A percentile compares a stretch with the other conserved stretches of the same genome.
These are phyloP conservation scores for Periparus ater DNA, from an alignment of 2,797 vertebrate species.

Conservation along the genomic window DNA sequence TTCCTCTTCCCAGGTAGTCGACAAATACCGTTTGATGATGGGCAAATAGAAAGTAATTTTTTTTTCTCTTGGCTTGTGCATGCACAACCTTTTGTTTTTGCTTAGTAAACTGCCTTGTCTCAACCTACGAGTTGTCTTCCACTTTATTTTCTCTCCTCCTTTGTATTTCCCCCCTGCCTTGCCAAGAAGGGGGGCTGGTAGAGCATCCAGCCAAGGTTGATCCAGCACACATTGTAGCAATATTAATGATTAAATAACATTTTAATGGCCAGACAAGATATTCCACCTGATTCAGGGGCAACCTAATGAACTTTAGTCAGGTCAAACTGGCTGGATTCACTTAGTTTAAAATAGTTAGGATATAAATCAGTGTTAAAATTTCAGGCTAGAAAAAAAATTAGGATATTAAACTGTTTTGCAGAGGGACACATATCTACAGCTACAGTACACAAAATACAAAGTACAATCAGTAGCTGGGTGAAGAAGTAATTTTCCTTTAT, in stretches of 20 bases:
- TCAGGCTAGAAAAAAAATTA: not conserved
- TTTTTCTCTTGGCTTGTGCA: not conserved
- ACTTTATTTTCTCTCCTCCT: not conserved
- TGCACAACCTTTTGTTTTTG: not conserved
- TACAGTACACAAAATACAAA: not conserved
- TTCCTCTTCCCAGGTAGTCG: not conserved
- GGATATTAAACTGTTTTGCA: not conserved
- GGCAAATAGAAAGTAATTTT: not conserved
- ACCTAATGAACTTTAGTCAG: not conserved
- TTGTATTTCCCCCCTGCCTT: not conserved
- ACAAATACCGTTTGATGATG: not conserved
- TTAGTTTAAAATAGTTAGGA: not conserved
- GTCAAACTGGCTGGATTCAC: not conserved
- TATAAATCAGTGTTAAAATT: not conserved
- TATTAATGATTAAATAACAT: not conserved
- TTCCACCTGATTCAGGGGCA: not conserved
- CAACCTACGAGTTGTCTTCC: fast-evolving
- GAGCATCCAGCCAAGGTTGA: not conserved
- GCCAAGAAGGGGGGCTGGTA: not conserved
- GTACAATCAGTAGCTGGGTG: not conserved
- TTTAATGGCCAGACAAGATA: not conserved
- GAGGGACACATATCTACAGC: not conserved
- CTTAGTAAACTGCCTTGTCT: not conserved
- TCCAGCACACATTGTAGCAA: not conserved
- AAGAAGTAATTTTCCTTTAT: not conserved